Conservation (phyloP, 2,113 vertebrate species). For the Mastomys coucha region DNA sequence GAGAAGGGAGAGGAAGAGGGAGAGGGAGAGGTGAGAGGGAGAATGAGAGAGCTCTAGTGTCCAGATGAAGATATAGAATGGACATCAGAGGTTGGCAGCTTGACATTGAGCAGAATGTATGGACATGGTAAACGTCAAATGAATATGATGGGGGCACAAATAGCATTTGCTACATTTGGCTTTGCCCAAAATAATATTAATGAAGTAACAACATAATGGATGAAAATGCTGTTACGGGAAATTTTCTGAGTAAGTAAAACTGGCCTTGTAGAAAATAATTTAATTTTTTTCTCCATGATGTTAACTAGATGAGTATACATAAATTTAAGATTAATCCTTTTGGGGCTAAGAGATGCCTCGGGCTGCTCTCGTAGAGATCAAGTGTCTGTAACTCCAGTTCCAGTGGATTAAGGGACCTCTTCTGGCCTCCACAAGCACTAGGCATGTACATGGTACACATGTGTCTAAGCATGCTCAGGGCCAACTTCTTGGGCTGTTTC, state of each 20-base stretch:
- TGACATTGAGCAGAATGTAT: neutral
- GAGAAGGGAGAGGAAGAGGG: too few species aligned
- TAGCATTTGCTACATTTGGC: neutral
- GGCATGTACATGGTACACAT: neutral
- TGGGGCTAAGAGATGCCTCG: neutral
- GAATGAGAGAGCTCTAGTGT: neutral
- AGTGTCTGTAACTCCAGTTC: neutral
- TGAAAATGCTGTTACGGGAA: neutral
- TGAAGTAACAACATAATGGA: neutral
- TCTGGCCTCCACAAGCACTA: neutral
- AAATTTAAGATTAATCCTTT: neutral
- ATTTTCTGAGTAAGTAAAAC: conserved; percentile 4
- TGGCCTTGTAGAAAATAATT: neutral
- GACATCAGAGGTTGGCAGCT: neutral
- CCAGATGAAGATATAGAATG: neutral
- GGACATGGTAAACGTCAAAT: neutral
- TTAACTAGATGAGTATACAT: neutral
- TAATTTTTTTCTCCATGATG: neutral
- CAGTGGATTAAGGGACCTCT: neutral
- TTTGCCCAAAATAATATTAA: neutral
- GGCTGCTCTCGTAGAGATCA: neutral
- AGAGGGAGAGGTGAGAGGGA: too few species aligned
- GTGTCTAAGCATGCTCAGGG: neutral
- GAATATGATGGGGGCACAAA: neutral
- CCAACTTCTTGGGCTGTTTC: neutral